Evolutionary conservation across 2,113 vertebrate genomes (phyloP), one percentile per base, ranked within the genome.

Genomic region (Hemiprocne comata): DNA sequence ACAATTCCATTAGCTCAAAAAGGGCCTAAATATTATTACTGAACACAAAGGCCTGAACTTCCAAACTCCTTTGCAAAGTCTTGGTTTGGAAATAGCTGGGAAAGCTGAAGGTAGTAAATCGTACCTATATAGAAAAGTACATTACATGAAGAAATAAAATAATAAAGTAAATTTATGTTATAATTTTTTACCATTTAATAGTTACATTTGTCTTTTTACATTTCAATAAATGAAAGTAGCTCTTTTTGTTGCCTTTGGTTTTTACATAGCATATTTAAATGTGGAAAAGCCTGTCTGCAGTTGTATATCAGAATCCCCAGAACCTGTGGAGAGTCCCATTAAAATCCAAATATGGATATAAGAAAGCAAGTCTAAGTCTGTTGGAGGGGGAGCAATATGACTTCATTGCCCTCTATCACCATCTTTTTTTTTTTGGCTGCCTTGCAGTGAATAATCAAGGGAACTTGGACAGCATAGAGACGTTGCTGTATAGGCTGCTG

Each of bases 401-500:
- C 85, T 90, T 96, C 88, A 93, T 93, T 95, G 95, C 83, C 90
- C 95, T 90, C 88, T 93, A 85, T 87, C 24, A 16, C 91, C 58
- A 73, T 95, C 82, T 70, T 92, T 78, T 81, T 81, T 81, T 89
- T 94, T 91, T 91, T 93, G 92, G 88, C 90, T 36, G 80, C 88
- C 76, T 95, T 87, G 88, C 79, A 93, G 73, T 50, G 86, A 94
- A 90, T 89, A 94, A 95, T 94, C 90, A 93, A 44, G 90, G 93
- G 88, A 94, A 96, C 88, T 95, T 96, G 94, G 92, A 96, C 17
- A 57, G 70, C 85, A 42, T 36, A 91, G 88, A 93, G 76, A 76
- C 85, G 85, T 70, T 94, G 66, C 91, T 96, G 85, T 76, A 91
- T 77, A 94, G 85, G 82, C 94, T 94, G 94, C 87, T 94, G 90